A percentile compares a stretch with the other conserved stretches of the same genome.
phyloP scores from a whole-genome alignment of 2,888 invertebrate genomes.

The Oligia strigilis region DNA sequence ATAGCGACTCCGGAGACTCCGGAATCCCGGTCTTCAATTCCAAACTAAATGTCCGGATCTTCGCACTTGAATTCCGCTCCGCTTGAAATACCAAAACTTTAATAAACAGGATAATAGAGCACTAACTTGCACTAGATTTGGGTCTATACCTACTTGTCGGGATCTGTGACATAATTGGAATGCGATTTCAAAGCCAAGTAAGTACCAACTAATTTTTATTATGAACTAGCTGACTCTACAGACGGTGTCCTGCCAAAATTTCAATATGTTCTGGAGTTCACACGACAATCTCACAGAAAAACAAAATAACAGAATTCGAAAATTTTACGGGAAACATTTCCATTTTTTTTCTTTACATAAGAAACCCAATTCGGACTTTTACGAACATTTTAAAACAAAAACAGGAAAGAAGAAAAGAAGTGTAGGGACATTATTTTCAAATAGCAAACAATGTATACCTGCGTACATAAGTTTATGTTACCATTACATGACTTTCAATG shows the following conservation, averaged over 20 bases:
- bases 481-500: not conserved
- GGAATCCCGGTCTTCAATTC: constrained; percentile 10
- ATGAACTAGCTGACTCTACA: not conserved
- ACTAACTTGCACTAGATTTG: not conserved
- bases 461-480: not conserved
- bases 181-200: not conserved
- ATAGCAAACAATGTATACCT: not conserved
- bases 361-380: not conserved
- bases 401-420: no score
- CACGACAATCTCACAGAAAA: not conserved
- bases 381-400: not conserved
- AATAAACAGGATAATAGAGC: not conserved
- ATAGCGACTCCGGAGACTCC: constrained; percentile 1
- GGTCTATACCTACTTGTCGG: not conserved
- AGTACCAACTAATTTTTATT: not conserved
- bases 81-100: not conserved
- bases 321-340: not conserved
- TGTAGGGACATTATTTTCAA: not conserved
- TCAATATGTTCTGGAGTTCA: not conserved
- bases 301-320: not conserved
- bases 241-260: not conserved
- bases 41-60: constrained; percentile 10
- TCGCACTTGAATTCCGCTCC: not conserved
- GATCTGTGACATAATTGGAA: not conserved
- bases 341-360: not conserved